Conservation (phyloP, 2,797 vertebrate species). For the Cyclura pinguis region DNA sequence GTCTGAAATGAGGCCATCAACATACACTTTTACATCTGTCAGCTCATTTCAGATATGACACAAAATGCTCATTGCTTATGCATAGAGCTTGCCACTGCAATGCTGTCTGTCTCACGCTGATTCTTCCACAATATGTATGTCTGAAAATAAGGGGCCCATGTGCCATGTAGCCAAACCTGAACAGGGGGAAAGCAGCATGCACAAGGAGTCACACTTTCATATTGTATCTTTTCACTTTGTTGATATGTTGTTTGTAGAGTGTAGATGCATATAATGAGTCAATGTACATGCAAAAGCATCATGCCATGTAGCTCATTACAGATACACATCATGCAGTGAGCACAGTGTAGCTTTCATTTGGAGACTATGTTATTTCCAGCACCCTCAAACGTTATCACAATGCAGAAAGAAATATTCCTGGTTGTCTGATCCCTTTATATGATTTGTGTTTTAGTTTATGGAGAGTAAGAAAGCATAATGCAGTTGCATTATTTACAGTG, state of each 20-base stretch:
- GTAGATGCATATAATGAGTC: not conserved
- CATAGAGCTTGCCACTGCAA: not conserved
- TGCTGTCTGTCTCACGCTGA: not conserved
- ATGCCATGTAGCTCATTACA: not conserved
- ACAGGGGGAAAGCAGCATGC: not conserved
- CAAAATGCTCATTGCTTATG: not conserved
- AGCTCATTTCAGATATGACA: not conserved
- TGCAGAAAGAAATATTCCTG: not conserved
- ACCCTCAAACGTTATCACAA: not conserved
- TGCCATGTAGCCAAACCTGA: not conserved
- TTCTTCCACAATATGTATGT: not conserved
- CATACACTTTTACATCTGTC: not conserved
- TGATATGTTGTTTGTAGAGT: not conserved
- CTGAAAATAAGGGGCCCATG: not conserved
- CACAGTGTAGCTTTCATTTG: not conserved
- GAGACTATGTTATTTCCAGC: too few species aligned
- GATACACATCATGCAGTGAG: not conserved
- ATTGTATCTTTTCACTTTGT: not conserved
- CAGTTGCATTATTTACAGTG: not conserved
- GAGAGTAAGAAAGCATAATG: not conserved
- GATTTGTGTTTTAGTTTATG: constrained; percentile 1
- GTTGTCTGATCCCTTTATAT: not conserved
- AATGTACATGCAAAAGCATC: not conserved
- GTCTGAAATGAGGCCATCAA: not conserved
- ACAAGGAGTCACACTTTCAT: not conserved